Conservation (phyloP, 1,140 invertebrate species). For the Hyposmocoma kahamanoa region DNA sequence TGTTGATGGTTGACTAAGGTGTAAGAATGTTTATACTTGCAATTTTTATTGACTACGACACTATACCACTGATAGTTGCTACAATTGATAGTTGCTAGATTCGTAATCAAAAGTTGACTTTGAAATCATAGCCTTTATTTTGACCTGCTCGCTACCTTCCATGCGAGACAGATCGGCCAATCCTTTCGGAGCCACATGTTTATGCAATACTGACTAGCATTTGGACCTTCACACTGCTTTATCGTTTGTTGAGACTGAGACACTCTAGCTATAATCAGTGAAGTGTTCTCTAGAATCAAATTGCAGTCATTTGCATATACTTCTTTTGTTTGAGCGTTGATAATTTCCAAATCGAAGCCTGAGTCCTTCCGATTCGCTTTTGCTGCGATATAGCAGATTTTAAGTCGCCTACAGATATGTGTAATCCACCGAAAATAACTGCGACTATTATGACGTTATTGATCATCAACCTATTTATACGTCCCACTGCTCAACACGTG, state of each 20-base stretch:
- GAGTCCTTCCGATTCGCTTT: constrained; percentile 93
- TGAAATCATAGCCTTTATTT: constrained; percentile 97
- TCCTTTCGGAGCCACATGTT: constrained; percentile 73
- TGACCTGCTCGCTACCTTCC: constrained; percentile 96
- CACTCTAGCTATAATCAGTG: constrained; percentile 94
- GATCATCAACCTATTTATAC: too few relatives aligned
- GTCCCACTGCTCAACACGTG: too few relatives aligned
- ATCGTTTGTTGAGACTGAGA: constrained; percentile 85
- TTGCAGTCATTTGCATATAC: constrained; percentile 93
- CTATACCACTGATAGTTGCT: too few relatives aligned
- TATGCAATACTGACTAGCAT: constrained; percentile 43
- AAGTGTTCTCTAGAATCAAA: constrained; percentile 97
- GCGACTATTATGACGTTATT: too few relatives aligned
- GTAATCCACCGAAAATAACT: constrained; percentile 96
- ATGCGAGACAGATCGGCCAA: constrained; percentile 89
- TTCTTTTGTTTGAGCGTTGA: constrained; percentile 98
- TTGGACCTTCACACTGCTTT: constrained; percentile 80
- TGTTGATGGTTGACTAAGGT: too few relatives aligned
- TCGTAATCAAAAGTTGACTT: constrained; percentile 98
- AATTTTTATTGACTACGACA: too few relatives aligned
- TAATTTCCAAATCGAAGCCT: constrained; percentile 96
- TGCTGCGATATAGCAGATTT: constrained; percentile 97
- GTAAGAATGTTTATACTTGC: too few relatives aligned
- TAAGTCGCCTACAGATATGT: constrained; percentile 95
- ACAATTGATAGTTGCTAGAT: constrained; percentile 96